A percentile compares a stretch with the other conserved stretches of the same genome.
Evolutionary conservation across 2,888 invertebrate species (phyloP).

Genomic region (Raillietiella orientalis): DNA sequence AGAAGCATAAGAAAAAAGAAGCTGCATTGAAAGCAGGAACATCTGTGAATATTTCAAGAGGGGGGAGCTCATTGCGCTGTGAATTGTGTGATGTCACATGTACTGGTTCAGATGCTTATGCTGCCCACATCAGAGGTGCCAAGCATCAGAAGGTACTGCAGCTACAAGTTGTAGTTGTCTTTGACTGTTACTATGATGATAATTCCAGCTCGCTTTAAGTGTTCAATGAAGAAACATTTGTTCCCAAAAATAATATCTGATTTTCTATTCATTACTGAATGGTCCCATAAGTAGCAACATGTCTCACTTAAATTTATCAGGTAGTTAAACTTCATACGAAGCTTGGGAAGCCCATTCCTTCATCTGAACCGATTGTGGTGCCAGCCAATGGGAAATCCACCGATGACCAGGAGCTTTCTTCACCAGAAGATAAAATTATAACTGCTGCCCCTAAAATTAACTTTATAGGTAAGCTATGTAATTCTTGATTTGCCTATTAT

Average conservation of each 20-base stretch:
- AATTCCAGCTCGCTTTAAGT: too few species aligned
- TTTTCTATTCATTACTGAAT: too few species aligned
- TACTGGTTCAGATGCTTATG: constrained; percentile 92
- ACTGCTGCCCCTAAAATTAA: constrained; percentile 42
- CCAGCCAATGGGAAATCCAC: constrained; percentile 7
- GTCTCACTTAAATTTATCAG: constrained; percentile 11
- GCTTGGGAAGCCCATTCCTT: constrained; percentile 87
- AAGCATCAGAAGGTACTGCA: constrained; percentile 76
- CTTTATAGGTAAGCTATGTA: constrained; percentile 25
- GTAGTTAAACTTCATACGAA: constrained; percentile 74
- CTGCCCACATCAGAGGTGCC: constrained; percentile 83
- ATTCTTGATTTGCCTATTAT: too few species aligned
- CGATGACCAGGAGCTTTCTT: not conserved
- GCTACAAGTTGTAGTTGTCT: not conserved
- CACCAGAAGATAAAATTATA: constrained; percentile 14
- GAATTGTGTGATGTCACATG: constrained; percentile 95
- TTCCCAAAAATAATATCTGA: too few species aligned
- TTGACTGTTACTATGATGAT: too few species aligned
- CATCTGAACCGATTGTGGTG: constrained; percentile 69
- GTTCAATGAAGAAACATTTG: too few species aligned
- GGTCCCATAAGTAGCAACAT: too few species aligned
- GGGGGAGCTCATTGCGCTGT: constrained; percentile 41
- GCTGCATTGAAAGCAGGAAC: constrained; percentile 38
- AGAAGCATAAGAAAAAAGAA: constrained; percentile 96
- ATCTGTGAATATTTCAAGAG: constrained; percentile 15